Conservation (phyloP, 2,797 vertebrate species). For the Aselliscus stoliczkanus region DNA sequence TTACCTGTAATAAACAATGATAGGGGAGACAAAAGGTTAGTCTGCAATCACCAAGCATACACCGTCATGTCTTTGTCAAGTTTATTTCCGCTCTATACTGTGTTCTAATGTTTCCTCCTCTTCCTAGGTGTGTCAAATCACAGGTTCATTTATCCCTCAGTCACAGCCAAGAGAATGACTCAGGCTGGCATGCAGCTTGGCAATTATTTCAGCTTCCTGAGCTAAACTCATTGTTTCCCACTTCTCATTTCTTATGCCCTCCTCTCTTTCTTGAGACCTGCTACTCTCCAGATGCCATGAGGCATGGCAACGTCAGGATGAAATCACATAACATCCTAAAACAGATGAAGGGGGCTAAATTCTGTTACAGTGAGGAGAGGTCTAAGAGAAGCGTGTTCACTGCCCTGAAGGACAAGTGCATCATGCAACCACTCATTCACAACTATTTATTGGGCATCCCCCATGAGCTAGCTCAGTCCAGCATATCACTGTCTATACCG, state of each 20-base stretch:
- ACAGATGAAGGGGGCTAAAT: conserved; percentile 20
- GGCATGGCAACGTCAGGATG: background rate
- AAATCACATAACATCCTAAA: conserved; percentile 46
- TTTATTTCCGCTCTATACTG: conserved; percentile 10
- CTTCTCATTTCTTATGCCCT: conserved; percentile 14
- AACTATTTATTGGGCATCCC: background rate
- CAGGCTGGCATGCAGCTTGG: conserved; percentile 1
- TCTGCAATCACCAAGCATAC: background rate
- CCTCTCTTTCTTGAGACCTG: conserved; percentile 28
- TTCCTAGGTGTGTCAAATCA: conserved; percentile 55
- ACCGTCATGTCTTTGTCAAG: background rate
- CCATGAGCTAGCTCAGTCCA: background rate
- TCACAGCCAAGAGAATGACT: conserved; percentile 37
- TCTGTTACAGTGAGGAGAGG: conserved; percentile 14
- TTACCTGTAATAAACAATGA: background rate
- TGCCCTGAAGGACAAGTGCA: background rate
- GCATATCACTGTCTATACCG: background rate
- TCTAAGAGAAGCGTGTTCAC: background rate
- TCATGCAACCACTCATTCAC: background rate
- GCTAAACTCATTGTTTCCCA: conserved; percentile 33
- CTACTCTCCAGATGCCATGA: conserved; percentile 14
- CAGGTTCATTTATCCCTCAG: conserved; percentile 40
- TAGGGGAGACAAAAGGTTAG: background rate
- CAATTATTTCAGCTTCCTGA: conserved; percentile 33
- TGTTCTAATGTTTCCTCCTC: background rate